These are phyloP conservation scores for Chromoteleia sp. DNA, from an alignment of 2,888 invertebrate species.

Conservation along the genomic window DNA sequence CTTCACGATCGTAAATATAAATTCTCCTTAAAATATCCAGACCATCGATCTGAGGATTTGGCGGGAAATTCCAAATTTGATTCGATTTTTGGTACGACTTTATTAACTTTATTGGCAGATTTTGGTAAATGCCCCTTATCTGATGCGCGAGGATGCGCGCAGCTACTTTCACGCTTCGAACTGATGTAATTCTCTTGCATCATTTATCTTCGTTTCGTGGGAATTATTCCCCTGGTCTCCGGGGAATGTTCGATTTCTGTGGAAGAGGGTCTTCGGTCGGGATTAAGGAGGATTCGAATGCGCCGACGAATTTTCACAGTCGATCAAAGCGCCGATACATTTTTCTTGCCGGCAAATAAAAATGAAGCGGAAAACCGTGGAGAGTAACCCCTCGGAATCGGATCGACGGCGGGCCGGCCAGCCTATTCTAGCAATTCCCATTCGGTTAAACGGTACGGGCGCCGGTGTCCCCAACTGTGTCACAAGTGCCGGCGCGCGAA, in stretches of 20 bases:
- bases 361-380: slow-evolving; percentile 56
- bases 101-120: slow-evolving; percentile 4
- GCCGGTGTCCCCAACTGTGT: slow-evolving; percentile 73
- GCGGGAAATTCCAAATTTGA: neutral
- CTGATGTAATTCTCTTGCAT: slow-evolving; percentile 74
- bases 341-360: slow-evolving; percentile 62
- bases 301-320: slow-evolving; percentile 72
- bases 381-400: slow-evolving; percentile 37
- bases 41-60: neutral
- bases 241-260: slow-evolving; percentile 63
- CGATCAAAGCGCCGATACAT: slow-evolving; percentile 73
- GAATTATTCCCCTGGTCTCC: slow-evolving; percentile 62
- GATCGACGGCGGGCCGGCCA: slow-evolving; percentile 40
- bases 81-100: slow-evolving; percentile 4
- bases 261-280: slow-evolving; percentile 63
- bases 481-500: slow-evolving; percentile 70
- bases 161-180: slow-evolving; percentile 62
- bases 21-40: neutral
- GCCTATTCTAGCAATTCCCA: slow-evolving; percentile 74
- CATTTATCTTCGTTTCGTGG: slow-evolving; percentile 77
- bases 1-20: no score
- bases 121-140: slow-evolving; percentile 36
- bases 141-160: slow-evolving; percentile 15
- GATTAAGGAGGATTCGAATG: slow-evolving; percentile 75
- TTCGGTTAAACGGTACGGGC: slow-evolving; percentile 71